Evolutionary conservation across 2,113 vertebrate species (phyloP), one percentile per base, ranked within the genome.

Genomic region (Salvator merianae): DNA sequence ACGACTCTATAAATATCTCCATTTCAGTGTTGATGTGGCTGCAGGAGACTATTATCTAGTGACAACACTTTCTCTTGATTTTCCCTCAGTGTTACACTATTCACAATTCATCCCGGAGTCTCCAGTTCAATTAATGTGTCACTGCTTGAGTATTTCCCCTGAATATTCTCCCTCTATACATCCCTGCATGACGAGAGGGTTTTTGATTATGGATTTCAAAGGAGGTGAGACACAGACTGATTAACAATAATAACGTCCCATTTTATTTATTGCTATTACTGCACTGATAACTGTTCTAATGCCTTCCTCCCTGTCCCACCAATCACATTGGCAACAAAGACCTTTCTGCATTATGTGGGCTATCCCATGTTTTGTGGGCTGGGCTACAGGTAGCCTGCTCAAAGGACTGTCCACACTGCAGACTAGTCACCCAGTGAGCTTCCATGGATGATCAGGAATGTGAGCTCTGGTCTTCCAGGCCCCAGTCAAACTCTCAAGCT

Each of bases 41-140:
- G 87, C 83, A 91, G 84, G 90, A 93, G 90, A 88, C 83, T 81
- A 83, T 92, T 92, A 92, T 93, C 90, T 88, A 84, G 76, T 90
- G 90, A 90, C 90, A 91, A 86, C 89, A 91, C 86, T 91, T 92
- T 90, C 88, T 91, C 88, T 90, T 76, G 87, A 90, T 83, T 91
- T 85, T 88, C 82, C 90, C 92, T 93, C 88, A 86, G 87, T 88
- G 90, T 87, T 85, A 86, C 84, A 32, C 77, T 86, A 76, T 87
- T 86, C 79, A 86, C 86, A 89, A 88, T 84, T 88, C 88, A 82
- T 89, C 90, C 89, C 84, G 69, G 81, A 83, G 55, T 84, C 81
- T 87, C 83, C 77, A 82, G 84, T 90, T 93, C 90, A 94, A 90
- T 92, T 85, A 84, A 91, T 83, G 87, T 70, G 79, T 83, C 87